A percentile compares a stretch with the other conserved stretches of the same genome.
Evolutionary conservation across 2,113 vertebrate genomes (phyloP).

Genomic region (Reinhardtius hippoglossoides): DNA sequence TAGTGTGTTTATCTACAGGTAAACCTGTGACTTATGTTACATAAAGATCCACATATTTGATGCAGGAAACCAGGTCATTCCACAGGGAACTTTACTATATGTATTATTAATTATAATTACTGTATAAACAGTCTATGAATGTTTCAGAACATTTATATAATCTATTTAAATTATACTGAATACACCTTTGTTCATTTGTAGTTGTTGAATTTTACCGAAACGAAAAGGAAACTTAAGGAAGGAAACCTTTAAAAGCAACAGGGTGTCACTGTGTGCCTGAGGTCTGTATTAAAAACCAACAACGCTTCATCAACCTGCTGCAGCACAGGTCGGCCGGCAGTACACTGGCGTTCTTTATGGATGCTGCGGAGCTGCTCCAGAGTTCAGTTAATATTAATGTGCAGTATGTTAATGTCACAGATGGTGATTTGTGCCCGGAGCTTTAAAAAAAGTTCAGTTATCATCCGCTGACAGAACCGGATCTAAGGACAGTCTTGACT

Average conservation of each 20-base stretch:
- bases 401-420: conserved; percentile 37
- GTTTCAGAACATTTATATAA: conserved; percentile 13
- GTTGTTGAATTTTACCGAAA: too few species aligned
- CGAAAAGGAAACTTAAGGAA: too few species aligned
- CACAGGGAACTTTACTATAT: background rate
- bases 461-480: conserved; percentile 20
- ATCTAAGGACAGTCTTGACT: conserved; percentile 12
- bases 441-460: conserved; percentile 18
- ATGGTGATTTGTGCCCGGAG: conserved; percentile 45
- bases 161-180: background rate
- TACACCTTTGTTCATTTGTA: background rate
- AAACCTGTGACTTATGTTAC: background rate
- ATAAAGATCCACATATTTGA: background rate
- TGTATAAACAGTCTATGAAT: conserved; percentile 5
- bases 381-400: conserved; percentile 58
- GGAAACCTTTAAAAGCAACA: background rate
- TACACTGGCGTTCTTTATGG: conserved; percentile 12
- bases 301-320: conserved; percentile 13
- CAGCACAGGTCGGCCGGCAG: conserved; percentile 29
- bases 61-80: background rate
- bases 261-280: background rate
- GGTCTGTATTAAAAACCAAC: conserved; percentile 28
- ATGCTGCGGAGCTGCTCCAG: conserved; percentile 24
- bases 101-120: conserved; percentile 13
- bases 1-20: background rate